These are phyloP conservation scores for Aratinga solstitialis DNA, from an alignment of 2,797 vertebrate genomes.

Conservation along the genomic window DNA sequence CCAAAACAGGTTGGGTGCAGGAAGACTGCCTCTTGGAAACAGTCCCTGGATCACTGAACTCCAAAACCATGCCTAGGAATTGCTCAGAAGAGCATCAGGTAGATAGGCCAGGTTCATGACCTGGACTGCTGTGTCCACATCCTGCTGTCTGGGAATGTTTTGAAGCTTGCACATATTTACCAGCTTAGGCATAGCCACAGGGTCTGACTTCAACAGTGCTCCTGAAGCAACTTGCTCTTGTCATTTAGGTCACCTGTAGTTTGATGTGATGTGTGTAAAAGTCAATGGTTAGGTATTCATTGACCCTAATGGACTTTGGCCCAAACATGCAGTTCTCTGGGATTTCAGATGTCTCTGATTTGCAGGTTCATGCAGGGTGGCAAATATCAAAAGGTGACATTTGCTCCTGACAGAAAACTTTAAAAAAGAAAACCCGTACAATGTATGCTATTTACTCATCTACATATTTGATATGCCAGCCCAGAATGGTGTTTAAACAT, in stretches of 20 bases:
- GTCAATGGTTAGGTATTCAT: neutral
- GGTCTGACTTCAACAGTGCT: neutral
- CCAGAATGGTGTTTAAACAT: neutral
- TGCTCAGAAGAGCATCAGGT: fast-evolving
- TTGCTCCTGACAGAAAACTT: neutral
- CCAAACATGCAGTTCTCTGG: neutral
- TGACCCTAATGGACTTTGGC: neutral
- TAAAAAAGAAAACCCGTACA: neutral
- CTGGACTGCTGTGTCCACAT: neutral
- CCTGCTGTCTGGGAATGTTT: neutral
- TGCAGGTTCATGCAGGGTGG: neutral
- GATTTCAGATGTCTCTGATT: neutral
- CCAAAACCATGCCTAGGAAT: neutral
- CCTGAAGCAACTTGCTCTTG: neutral
- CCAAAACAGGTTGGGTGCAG: neutral
- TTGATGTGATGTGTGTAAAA: neutral
- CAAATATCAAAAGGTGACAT: neutral
- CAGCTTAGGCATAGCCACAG: neutral
- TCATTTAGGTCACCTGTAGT: neutral
- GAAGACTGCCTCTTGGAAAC: neutral
- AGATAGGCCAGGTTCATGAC: neutral
- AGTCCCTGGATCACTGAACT: neutral
- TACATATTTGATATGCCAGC: neutral
- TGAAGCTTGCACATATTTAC: neutral
- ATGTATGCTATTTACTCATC: neutral